phyloP scores from a whole-genome alignment of 2,888 invertebrate genomes.

The Ametastegia equiseti region DNA sequence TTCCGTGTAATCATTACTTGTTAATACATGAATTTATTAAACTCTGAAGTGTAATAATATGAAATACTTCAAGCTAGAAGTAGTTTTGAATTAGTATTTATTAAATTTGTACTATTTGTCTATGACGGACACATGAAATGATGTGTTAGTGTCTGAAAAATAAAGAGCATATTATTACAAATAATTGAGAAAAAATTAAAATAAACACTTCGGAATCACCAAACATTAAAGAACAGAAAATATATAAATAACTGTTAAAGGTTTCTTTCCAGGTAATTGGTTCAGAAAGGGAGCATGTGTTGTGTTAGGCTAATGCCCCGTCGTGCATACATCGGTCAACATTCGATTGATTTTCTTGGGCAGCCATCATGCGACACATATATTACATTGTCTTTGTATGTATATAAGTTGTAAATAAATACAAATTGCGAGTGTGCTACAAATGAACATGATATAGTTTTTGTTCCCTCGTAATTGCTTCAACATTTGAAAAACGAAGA shows the following conservation, averaged over 20 bases:
- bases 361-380: conserved; percentile 73
- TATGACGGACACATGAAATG: conserved; percentile 40
- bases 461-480: not conserved
- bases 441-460: conserved; percentile 25
- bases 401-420: conserved; percentile 36
- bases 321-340: conserved; percentile 47
- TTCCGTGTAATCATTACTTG: not conserved
- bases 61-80: not conserved
- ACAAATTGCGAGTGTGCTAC: not conserved
- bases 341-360: conserved; percentile 48
- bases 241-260: conserved; percentile 42
- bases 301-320: conserved; percentile 43
- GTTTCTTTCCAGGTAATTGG: conserved; percentile 44
- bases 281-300: conserved; percentile 44
- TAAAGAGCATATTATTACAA: conserved; percentile 45
- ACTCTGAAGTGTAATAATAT: not conserved
- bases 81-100: not conserved
- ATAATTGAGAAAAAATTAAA: conserved; percentile 39
- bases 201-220: conserved; percentile 32
- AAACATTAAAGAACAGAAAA: conserved; percentile 31
- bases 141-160: conserved; percentile 47
- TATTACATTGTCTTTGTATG: conserved; percentile 62
- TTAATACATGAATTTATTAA: not conserved
- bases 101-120: conserved; percentile 30
- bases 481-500: not conserved